Evolutionary conservation across 2,797 vertebrate species (phyloP).

Genomic region (Microhierax caerulescens): DNA sequence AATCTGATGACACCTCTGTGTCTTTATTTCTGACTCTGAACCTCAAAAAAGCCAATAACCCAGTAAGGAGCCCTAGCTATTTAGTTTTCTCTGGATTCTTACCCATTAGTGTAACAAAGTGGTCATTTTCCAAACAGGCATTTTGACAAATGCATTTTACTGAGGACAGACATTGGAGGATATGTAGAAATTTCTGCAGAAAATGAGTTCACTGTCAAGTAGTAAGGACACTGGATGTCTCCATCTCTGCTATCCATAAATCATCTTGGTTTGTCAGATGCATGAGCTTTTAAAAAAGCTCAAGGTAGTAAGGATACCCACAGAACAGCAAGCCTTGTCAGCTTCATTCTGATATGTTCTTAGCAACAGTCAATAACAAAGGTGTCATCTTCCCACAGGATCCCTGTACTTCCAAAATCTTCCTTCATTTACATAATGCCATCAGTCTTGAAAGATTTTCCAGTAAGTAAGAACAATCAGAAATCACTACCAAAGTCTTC

Average conservation of each 20-base stretch:
- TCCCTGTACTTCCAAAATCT: background rate
- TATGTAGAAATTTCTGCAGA: background rate
- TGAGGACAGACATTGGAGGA: background rate
- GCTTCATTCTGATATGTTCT: background rate
- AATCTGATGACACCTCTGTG: background rate
- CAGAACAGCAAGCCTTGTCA: background rate
- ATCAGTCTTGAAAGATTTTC: background rate
- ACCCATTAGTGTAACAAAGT: background rate
- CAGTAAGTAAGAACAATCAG: background rate
- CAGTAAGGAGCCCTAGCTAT: background rate
- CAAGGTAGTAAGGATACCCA: background rate
- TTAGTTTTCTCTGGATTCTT: background rate
- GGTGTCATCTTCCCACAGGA: background rate
- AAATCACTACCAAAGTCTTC: background rate
- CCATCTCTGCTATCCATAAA: background rate
- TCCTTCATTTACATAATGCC: background rate
- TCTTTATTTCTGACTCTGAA: background rate
- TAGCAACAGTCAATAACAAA: background rate
- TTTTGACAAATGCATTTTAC: slow-evolving; percentile 2
- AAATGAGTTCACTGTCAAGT: background rate
- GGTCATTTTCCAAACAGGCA: background rate
- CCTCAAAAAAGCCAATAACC: background rate
- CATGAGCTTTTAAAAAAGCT: background rate
- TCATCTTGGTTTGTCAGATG: background rate
- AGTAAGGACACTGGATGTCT: background rate